Conservation (phyloP, 2,113 vertebrate genomes). For the Protobothrops mucrosquamatus region DNA sequence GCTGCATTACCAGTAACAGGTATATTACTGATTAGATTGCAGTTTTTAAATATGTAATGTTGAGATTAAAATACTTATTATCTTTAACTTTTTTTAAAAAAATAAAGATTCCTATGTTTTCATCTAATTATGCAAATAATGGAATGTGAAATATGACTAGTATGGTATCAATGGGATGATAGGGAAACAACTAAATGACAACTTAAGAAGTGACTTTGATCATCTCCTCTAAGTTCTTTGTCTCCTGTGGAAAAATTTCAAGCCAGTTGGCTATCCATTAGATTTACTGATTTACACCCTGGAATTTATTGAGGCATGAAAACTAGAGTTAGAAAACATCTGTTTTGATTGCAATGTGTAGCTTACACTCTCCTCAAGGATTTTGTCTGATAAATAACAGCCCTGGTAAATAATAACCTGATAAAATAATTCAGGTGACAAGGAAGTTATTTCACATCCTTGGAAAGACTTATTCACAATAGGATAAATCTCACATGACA, state of each 20-base stretch:
- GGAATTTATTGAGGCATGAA: conserved; percentile 32
- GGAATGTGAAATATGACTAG: not conserved
- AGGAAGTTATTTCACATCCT: conserved; percentile 29
- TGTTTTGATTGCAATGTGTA: conserved; percentile 36
- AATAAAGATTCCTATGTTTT: not conserved
- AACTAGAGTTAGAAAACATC: conserved; percentile 37
- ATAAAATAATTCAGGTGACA: conserved; percentile 39
- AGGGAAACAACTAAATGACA: not conserved
- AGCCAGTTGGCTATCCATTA: not conserved
- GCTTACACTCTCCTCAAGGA: conserved; percentile 13
- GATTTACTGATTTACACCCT: not conserved
- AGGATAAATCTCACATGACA: conserved; percentile 22
- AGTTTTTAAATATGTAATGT: not conserved
- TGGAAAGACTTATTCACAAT: conserved; percentile 21
- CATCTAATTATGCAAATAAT: not conserved
- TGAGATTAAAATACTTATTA: not conserved
- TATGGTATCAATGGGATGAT: not conserved
- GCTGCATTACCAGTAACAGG: not conserved
- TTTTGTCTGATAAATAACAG: conserved; percentile 40
- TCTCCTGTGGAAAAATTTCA: not conserved
- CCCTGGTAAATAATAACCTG: not conserved
- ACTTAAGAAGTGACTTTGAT: not conserved
- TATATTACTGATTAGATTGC: not conserved
- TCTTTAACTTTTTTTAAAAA: not conserved
- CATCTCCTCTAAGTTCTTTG: not conserved